Base-by-base conservation (phyloP, 2,888 invertebrate genomes). In the Amiota minor region DNA sequence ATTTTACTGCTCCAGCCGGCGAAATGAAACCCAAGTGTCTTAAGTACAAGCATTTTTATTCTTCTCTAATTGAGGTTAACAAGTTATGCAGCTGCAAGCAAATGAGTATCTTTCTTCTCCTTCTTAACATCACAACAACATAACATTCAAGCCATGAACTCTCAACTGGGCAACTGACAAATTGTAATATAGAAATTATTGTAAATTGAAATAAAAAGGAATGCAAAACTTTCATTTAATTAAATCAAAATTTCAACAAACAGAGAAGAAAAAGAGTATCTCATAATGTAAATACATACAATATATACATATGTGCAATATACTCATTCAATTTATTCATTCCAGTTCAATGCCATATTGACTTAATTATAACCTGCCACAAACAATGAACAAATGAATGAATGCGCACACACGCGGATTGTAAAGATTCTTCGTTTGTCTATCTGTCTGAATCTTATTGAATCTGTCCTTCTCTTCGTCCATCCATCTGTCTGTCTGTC, bases 11-110 rank as follows among this genome's bases (percentile, higher is more conserved):
- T 35, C 45, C 20, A 23, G 20, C 46, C 45, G 47, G 14, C 16
- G 49, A 65, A 47, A 12, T 49, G 47, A 64, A 46, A 18, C 65
- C 16, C 47, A 62, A 65, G 11, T 20, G 47, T 18, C 46, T 35
- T 65, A 65, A 23, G 59, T 23, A 20, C 12, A 59, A 59, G 59
- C 10, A 59, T 8, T 35, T 35, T 35, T 35, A 35, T 35, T 35
- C 35, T 35, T 9, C 16, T 18, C 49, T 65, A 65, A 65, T 65
- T 65, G 65, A 16, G 65, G 65, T 65, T 65, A 65, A 65, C 65
- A 65, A 65, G 65, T 65, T 65, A 65, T 46, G 65, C 49, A 16
- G 65, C 65, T 10, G 65, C 49, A 16, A 53, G 14, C 16, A 53
- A 53, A 53, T 16, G 11, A 59, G 18, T n/a, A 62, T 23, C 12